Evolutionary conservation across 2,797 vertebrate genomes (phyloP), one percentile per base, ranked within the genome.

Genomic region (Eidolon dupreanum): DNA sequence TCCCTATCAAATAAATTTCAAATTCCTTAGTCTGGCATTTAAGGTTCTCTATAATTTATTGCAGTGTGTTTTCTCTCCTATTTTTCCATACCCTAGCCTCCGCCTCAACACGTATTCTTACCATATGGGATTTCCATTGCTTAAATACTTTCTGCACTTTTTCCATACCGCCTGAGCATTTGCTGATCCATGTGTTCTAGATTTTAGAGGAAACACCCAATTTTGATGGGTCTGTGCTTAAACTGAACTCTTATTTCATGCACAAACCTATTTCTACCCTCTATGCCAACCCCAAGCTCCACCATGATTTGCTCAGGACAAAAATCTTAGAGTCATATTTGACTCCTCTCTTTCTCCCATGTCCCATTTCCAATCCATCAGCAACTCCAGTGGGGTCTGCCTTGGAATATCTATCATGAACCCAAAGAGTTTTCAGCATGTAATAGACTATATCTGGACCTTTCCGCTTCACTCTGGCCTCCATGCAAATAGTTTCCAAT

Each of bases 161-260:
- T 74, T 20, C 46, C 31, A 63, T 13, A n/a, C 28, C 1, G 26
- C 5, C 15, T 24, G 15, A 59, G 41, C 61, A 53, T 96, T n/a
- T 70, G n/a, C 61, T 83, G 53, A 65, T 36, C 68, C 36, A 85
- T 1, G 15, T 24, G n/a, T 57, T 90, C 68, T 63, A 75, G 43
- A 79, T 86, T 90, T 90, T 93, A 90, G 53, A 94, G 41, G 28
- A 78, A 78, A 84, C 38, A 65, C 26, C 20, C 22, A 78, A 84
- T 66, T 77, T 51, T 65, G 20, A 88, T 43, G 74, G 28, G 24
- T 66, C 66, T 84, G 12, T 28, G 55, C 55, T 91, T 66, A 83
- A 86, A 86, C 2, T 38, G n/a, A 93, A 84, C 15, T 93, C 55
- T 43, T 19, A 61, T 66, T 74, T 78, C 49, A 71, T 36, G 63